Evolutionary conservation across 2,113 vertebrate genomes (phyloP), one percentile per base, ranked within the genome.

Genomic region (Urocitellus parryii): DNA sequence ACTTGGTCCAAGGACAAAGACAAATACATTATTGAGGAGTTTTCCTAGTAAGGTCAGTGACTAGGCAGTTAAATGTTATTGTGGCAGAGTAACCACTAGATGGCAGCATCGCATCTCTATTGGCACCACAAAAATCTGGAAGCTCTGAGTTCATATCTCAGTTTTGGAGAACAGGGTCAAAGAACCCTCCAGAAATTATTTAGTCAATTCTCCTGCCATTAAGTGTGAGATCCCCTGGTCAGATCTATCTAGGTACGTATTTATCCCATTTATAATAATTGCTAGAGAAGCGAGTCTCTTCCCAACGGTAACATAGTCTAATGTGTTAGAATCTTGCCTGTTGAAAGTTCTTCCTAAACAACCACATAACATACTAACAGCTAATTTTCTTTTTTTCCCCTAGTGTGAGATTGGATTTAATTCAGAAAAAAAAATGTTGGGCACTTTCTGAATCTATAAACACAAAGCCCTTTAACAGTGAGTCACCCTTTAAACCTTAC

Each of bases 21-120:
- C 42, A 45, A 45, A 45, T 37, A 2, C 1, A 0, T 56, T 32
- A 2, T 5, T 29, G 80, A n/a, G 39, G 37, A 3, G 11, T 34
- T 72, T 58, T 90, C 39, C 68, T 83, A 13, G 10, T 10, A 8
- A 20, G 13, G 17, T 10, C 29, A 8, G 29, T 29, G 32, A 34
- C 32, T 13, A 17, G n/a, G 9, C 17, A 0, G 32, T 18, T n/a
- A 45, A 27, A 6, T 32, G 8, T 39, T 13, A 0, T 6, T 22
- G 70, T 12, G 4, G 34, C 37, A 37, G 12, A 3, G 25, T 63
- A 29, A 14, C 63, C 96, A 58, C 95, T 97, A 97, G 97, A 42
- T 93, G 97, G 96, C 97, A 97, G 92, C 89, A 90, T 65, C 72
- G 77, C 4, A 39, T 88, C 45, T 79, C 92, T 1, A 58, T 16